Evolutionary conservation across 2,888 invertebrate genomes (phyloP).

Genomic region (Pardosa pseudoannulata): DNA sequence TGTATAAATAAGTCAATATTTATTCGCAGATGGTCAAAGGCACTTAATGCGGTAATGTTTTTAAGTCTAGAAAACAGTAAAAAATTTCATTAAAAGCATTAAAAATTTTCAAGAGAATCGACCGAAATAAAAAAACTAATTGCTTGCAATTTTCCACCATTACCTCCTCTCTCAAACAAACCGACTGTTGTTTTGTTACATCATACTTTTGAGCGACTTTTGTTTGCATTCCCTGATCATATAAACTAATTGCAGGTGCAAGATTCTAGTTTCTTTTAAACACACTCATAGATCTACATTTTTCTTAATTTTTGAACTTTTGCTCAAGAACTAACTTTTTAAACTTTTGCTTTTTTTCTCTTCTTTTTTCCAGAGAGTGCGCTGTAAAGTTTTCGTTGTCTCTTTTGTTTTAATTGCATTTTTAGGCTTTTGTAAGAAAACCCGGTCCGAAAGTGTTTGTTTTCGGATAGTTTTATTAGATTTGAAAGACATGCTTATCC

Average conservation of each 20-base stretch:
- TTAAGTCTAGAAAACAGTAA: too few species aligned
- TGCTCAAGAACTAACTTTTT: background rate
- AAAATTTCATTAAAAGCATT: too few species aligned
- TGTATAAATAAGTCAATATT: too few species aligned
- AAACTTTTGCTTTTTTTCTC: too few species aligned
- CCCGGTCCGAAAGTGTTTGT: background rate
- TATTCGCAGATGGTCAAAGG: too few species aligned
- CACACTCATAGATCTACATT: background rate
- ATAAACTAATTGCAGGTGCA: too few species aligned
- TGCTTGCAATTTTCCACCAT: too few species aligned
- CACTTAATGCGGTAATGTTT: too few species aligned
- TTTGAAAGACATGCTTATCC: background rate
- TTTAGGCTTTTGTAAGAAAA: background rate
- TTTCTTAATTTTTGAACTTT: background rate
- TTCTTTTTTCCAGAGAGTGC: background rate
- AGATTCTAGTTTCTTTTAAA: background rate
- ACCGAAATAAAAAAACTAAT: too few species aligned
- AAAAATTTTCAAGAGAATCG: too few species aligned
- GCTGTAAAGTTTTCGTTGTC: background rate
- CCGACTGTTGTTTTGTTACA: too few species aligned
- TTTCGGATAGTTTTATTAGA: background rate
- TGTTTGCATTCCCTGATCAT: background rate
- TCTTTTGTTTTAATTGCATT: constrained; percentile 1
- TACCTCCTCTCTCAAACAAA: too few species aligned
- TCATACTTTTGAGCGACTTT: background rate